A percentile compares a stretch with the other conserved stretches of the same genome.
These are phyloP conservation scores for Drosophila novamexicana DNA, from an alignment of 1,140 invertebrate genomes.

Conservation along the genomic window DNA sequence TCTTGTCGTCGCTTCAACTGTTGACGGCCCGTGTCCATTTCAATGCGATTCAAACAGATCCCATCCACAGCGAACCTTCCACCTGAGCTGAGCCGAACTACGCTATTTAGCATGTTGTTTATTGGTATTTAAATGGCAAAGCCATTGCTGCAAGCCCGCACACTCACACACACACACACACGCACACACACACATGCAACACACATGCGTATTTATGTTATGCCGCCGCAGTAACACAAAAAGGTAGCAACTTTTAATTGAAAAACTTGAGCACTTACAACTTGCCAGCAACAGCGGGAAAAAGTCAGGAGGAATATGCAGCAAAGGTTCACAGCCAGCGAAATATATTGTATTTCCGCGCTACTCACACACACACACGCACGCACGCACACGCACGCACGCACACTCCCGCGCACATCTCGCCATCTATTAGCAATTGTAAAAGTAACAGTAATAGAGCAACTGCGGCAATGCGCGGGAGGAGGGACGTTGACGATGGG, in stretches of 20 bases:
- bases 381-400: constrained; percentile 2
- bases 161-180: constrained; percentile 33
- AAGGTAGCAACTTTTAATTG: constrained; percentile 83
- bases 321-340: constrained; percentile 29
- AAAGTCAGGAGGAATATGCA: constrained; percentile 16
- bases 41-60: neutral
- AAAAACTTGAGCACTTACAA: constrained; percentile 83
- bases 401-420: neutral
- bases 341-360: constrained; percentile 54
- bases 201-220: constrained; percentile 79
- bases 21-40: constrained; percentile 23
- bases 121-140: constrained; percentile 70
- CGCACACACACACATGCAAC: constrained; percentile 21
- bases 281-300: constrained; percentile 59
- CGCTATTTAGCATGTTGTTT: constrained; percentile 57
- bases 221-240: constrained; percentile 76
- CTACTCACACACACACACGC: constrained; percentile 25
- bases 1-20: constrained; percentile 38
- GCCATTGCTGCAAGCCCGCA: constrained; percentile 25
- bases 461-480: constrained; percentile 2
- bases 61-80: neutral
- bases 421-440: constrained; percentile 64
- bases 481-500: constrained; percentile 1
- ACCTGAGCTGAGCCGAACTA: neutral
- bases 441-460: constrained; percentile 42